Base-by-base conservation (phyloP, 2,888 invertebrate species). In the Phengaris arion region DNA sequence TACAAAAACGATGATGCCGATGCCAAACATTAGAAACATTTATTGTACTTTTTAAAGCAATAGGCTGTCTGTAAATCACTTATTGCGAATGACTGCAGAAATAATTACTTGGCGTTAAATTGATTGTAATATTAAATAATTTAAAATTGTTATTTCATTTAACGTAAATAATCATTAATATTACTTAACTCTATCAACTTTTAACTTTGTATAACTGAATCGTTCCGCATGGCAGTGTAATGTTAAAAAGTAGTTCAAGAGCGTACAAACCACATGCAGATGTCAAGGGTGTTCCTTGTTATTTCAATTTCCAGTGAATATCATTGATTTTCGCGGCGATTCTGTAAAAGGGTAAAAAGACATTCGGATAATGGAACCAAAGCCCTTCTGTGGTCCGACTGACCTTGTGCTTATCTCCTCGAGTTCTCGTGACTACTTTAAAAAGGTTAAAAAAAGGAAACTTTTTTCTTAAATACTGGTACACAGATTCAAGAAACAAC, bases 211-310 rank as follows among this genome's bases (percentile, higher is more conserved):
- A 35, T 12, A 15, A 46, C 9, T 52, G 1, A 70, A 70, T 72
- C 52, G 54, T 72, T 72, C 72, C 22, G 54, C 72, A 72, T 72
- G 52, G 72, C 13, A 54, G 15, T 9, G 7, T 15, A 51, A 15
- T 15, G 22, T 54, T 52, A 54, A 72, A 72, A 72, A 8, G 52
- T 54, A 72, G 72, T 72, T 52, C 72, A 72, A 72, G 72, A 54
- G 72, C 54, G 54, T 51, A n/a, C 9, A 54, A 54, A 13, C 35
- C 64, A 45, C 64, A 35, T 64, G 35, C 10, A 72, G 72, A 72
- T 72, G 72, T 54, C 72, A 72, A 72, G 72, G 72, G 54, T 52
- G 52, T 52, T 70, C 51, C 22, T 70, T 72, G 6, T 12, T 35
- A 72, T 72, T 72, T 52, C 6, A 54, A 22, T 72, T 72, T 52